Percentiles rank a stretch among this genome's conserved stretches.
phyloP scores from a whole-genome alignment of 2,888 invertebrate species.

The Melikaiella ostensackeni region DNA sequence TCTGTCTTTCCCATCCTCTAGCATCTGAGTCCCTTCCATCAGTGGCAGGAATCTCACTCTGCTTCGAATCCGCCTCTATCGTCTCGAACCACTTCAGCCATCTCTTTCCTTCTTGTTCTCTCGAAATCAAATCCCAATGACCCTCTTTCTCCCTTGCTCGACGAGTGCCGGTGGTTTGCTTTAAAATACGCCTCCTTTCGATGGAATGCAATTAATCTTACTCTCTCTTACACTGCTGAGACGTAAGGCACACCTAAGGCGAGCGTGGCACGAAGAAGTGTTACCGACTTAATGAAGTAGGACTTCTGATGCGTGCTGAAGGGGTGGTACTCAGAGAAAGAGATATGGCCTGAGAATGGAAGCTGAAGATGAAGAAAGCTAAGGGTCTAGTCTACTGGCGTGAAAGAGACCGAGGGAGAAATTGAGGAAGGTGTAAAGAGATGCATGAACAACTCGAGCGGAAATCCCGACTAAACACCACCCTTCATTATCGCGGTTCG shows the following conservation, averaged over 20 bases:
- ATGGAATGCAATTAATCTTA: conserved; percentile 77
- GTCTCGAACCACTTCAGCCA: conserved; percentile 52
- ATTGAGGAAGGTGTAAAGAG: conserved; percentile 56
- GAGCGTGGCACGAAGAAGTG: conserved; percentile 68
- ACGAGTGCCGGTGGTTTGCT: conserved; percentile 65
- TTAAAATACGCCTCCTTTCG: conserved; percentile 72
- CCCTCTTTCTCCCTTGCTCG: conserved; percentile 53
- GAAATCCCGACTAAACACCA: conserved; percentile 67
- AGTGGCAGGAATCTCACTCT: conserved; percentile 70
- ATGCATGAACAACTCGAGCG: conserved; percentile 55
- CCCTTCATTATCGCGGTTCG: conserved; percentile 66
- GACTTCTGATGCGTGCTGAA: conserved; percentile 72
- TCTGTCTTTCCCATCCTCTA: conserved; percentile 64
- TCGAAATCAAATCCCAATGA: conserved; percentile 35
- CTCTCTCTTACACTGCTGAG: conserved; percentile 62
- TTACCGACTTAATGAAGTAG: conserved; percentile 76
- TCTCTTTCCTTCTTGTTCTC: conserved; percentile 49
- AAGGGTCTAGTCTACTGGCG: conserved; percentile 42
- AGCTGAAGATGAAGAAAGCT: conserved; percentile 48
- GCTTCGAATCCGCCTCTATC: conserved; percentile 59
- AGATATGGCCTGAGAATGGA: conserved; percentile 41
- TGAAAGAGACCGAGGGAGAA: conserved; percentile 52
- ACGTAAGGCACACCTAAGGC: conserved; percentile 54
- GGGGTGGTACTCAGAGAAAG: conserved; percentile 50
- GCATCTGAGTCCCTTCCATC: conserved; percentile 66